Conservation (phyloP, 2,797 vertebrate species). For the Loriculus beryllinus region DNA sequence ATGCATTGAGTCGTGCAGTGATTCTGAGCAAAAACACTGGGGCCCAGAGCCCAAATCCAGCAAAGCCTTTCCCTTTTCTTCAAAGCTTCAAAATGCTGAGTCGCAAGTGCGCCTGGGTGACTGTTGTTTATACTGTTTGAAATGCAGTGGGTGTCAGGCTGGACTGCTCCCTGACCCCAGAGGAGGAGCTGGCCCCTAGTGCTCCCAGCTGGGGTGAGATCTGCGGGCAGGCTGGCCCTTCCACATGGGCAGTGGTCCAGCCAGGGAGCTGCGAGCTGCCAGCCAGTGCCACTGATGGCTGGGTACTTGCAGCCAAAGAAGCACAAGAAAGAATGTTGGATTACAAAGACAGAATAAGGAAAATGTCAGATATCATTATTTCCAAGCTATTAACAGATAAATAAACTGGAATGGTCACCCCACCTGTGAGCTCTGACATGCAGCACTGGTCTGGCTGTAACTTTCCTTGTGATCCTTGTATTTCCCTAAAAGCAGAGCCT, state of each 20-base stretch:
- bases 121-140: background rate
- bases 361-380: background rate
- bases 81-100: background rate
- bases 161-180: background rate
- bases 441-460: background rate
- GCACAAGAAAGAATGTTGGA: background rate
- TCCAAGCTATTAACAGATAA: background rate
- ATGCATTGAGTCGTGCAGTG: background rate
- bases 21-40: background rate
- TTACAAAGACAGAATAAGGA: background rate
- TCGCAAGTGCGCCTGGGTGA: rapidly evolving
- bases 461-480: background rate
- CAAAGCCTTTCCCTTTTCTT: background rate
- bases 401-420: background rate
- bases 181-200: background rate
- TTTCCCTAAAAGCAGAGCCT: background rate
- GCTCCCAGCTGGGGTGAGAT: background rate
- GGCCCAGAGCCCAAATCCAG: background rate
- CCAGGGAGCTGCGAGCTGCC: background rate
- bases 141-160: background rate
- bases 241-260: rapidly evolving
- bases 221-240: background rate
- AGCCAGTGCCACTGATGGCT: background rate
- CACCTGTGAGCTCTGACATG: background rate
- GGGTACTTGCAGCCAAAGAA: background rate